These are phyloP conservation scores for Siniperca obscura DNA, from an alignment of 2,797 vertebrate species.

Conservation along the genomic window DNA sequence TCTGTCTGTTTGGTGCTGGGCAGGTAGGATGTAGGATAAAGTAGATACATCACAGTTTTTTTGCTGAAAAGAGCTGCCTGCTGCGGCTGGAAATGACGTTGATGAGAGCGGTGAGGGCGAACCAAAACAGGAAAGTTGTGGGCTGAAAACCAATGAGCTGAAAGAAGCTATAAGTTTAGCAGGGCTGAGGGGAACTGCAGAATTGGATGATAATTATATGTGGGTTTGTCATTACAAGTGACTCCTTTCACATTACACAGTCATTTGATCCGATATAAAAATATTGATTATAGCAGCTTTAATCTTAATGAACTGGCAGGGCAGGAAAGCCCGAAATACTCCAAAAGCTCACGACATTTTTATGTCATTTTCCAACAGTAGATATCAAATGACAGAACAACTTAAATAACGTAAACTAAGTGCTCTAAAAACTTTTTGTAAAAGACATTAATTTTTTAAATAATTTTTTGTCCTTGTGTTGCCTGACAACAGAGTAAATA, in stretches of 20 bases:
- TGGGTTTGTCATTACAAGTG: neutral
- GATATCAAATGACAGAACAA: neutral
- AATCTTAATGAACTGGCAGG: neutral
- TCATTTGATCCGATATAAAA: neutral
- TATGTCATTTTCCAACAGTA: neutral
- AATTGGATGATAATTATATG: neutral
- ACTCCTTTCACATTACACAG: neutral
- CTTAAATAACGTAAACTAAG: neutral
- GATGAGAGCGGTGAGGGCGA: neutral
- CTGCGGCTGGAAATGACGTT: neutral
- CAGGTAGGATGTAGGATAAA: neutral
- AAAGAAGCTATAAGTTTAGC: neutral
- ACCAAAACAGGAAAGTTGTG: neutral
- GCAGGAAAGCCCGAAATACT: neutral
- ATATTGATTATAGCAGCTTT: neutral
- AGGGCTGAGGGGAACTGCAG: neutral
- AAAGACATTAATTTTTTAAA: neutral
- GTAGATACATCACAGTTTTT: neutral
- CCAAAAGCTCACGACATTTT: constrained; percentile 1
- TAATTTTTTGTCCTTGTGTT: neutral
- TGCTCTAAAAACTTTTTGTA: neutral
- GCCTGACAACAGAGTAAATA: neutral
- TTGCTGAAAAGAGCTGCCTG: neutral
- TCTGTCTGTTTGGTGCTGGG: neutral
- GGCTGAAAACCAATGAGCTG: neutral